Evolutionary conservation across 2,113 vertebrate species (phyloP).

Genomic region (Megalops atlanticus): DNA sequence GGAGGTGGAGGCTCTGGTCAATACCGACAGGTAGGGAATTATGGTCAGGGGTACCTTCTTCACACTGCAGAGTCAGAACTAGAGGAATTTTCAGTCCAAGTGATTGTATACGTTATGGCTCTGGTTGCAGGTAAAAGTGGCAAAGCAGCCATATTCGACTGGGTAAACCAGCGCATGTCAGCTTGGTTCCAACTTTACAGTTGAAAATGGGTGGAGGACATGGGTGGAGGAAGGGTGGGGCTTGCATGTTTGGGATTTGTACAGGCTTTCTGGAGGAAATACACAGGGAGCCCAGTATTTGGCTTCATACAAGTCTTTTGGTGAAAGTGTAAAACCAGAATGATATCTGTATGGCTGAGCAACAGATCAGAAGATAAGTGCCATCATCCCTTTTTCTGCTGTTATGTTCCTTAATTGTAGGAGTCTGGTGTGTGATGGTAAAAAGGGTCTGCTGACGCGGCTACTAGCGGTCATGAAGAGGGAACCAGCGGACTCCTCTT

Average conservation of each 20-base stretch:
- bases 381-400: not conserved
- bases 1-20: conserved; percentile 92
- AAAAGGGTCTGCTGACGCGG: conserved; percentile 91
- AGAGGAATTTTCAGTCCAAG: no score
- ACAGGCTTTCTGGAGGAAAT: no score
- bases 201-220: no score
- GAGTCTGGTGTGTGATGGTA: conserved; percentile 94
- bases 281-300: no score
- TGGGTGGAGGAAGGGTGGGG: no score
- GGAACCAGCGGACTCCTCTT: conserved; percentile 94
- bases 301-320: not conserved
- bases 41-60: not conserved
- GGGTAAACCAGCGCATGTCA: no score
- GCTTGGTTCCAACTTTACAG: no score
- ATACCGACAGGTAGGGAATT: conserved; percentile 84
- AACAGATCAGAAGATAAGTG: not conserved
- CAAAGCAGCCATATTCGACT: no score
- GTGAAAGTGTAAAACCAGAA: not conserved
- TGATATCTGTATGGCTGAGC: not conserved
- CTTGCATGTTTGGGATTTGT: no score
- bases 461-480: conserved; percentile 97
- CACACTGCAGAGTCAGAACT: no score
- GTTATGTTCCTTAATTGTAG: conserved; percentile 52
- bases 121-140: no score
- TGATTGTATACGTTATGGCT: no score